Conservation (phyloP, 2,888 invertebrate species). For the Saturnia japonica region DNA sequence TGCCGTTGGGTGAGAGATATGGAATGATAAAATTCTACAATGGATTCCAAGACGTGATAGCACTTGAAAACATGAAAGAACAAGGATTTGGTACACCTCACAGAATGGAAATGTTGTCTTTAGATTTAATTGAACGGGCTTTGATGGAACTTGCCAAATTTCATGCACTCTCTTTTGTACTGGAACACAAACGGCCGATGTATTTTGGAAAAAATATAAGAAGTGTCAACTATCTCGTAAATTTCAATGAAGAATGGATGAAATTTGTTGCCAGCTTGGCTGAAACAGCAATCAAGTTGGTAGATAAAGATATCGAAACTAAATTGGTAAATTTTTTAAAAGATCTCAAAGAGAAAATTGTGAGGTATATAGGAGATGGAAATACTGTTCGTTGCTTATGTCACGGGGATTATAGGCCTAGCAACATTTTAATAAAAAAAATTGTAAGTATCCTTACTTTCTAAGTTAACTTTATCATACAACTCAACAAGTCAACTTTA, state of each 20-base stretch:
- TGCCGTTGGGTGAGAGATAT: conserved; percentile 34
- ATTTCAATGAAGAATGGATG: conserved; percentile 31
- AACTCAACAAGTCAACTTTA: no score
- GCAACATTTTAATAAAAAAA: conserved; percentile 44
- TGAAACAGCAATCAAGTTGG: conserved; percentile 29
- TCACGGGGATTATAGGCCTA: conserved; percentile 47
- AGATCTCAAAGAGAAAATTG: conserved; percentile 30
- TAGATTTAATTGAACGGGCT: conserved; percentile 39
- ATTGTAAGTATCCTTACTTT: conserved; percentile 35
- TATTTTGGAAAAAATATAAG: conserved; percentile 29
- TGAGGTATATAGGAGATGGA: conserved; percentile 29
- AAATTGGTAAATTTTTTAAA: conserved; percentile 36
- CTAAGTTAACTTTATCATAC: no score
- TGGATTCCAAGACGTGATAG: conserved; percentile 33
- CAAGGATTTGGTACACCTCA: conserved; percentile 40
- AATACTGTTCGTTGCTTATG: conserved; percentile 36
- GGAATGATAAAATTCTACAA: conserved; percentile 33
- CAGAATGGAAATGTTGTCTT: conserved; percentile 35
- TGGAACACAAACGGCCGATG: conserved; percentile 33
- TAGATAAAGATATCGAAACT: conserved; percentile 32
- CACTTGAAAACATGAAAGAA: conserved; percentile 40
- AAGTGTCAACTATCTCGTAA: conserved; percentile 27
- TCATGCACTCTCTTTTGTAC: conserved; percentile 41
- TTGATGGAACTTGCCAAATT: conserved; percentile 39
- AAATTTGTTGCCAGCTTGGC: conserved; percentile 32